These are phyloP conservation scores for Podargus strigoides DNA, from an alignment of 2,797 vertebrate genomes.

Conservation along the genomic window DNA sequence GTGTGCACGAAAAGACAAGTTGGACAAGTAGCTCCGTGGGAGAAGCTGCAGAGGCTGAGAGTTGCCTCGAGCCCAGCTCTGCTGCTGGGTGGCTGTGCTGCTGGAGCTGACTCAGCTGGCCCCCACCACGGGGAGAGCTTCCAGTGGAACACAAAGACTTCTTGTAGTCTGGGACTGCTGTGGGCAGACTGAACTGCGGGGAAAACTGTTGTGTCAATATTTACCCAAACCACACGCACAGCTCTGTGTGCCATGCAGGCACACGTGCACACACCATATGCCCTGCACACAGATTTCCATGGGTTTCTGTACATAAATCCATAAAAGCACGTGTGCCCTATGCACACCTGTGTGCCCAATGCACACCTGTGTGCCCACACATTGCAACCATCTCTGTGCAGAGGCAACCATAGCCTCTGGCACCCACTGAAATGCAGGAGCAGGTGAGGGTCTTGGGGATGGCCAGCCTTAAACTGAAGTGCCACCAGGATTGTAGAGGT, in stretches of 20 bases:
- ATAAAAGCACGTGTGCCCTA: accelerated
- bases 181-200: background rate
- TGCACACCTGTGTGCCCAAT: background rate
- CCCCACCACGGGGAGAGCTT: background rate
- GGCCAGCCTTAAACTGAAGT: background rate
- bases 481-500: background rate
- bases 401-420: background rate
- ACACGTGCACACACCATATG: accelerated
- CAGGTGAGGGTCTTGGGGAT: background rate
- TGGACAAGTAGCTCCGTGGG: background rate
- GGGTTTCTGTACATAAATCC: accelerated
- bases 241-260: accelerated
- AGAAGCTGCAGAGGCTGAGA: background rate
- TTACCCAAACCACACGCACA: accelerated
- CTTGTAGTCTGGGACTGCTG: background rate
- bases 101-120: background rate
- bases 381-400: accelerated
- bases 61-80: background rate
- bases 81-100: background rate
- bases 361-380: background rate
- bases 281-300: background rate
- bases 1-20: background rate
- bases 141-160: background rate
- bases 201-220: background rate
- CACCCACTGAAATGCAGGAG: accelerated